These are phyloP conservation scores for Erebia palarica DNA, from an alignment of 2,888 invertebrate species.

Conservation along the genomic window DNA sequence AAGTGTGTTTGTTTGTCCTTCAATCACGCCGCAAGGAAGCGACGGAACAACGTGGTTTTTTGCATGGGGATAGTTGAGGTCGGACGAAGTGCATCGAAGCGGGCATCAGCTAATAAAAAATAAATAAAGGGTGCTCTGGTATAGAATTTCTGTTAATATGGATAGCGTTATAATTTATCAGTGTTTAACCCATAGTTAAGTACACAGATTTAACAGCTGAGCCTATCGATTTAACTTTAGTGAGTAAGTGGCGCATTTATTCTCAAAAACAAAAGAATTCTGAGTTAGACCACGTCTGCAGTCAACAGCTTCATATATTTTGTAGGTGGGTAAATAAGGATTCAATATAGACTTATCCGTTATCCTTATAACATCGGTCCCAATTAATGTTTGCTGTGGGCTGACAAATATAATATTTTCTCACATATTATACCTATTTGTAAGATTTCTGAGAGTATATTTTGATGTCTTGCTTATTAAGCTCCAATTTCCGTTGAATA, in stretches of 20 bases:
- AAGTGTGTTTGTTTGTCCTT: no score
- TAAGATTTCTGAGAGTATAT: constrained; percentile 4
- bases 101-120: no score
- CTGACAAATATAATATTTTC: constrained; percentile 23
- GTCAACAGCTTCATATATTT: background rate
- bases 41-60: no score
- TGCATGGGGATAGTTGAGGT: no score
- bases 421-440: background rate
- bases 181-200: no score
- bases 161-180: no score
- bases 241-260: background rate
- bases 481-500: background rate
- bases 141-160: no score
- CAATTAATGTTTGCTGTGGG: constrained; percentile 22
- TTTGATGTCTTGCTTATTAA: constrained; percentile 12
- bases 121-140: no score
- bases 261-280: background rate
- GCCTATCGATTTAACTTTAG: no score
- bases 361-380: constrained; percentile 16
- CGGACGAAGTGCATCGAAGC: no score
- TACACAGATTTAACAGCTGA: no score
- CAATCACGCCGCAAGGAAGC: no score
- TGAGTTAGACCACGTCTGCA: background rate
- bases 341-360: constrained; percentile 6
- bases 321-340: constrained; percentile 1